A percentile compares a stretch with the other conserved stretches of the same genome.
These are phyloP conservation scores for Fragum sueziense DNA, from an alignment of 2,888 invertebrate species.

Conservation along the genomic window DNA sequence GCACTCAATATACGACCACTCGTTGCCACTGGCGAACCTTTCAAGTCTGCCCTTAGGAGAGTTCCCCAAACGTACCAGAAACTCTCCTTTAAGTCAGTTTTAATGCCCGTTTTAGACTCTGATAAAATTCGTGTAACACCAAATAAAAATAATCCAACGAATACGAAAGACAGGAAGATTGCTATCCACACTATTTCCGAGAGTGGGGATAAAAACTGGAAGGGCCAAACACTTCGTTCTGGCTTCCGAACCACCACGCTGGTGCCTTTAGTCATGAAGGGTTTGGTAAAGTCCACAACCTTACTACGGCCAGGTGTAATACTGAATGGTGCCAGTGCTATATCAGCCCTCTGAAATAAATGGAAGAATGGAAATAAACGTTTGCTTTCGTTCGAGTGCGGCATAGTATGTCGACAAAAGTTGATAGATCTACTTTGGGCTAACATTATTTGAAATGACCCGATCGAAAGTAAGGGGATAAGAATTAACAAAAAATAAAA, in stretches of 20 bases:
- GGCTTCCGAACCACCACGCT: conserved; percentile 97
- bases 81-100: conserved; percentile 73
- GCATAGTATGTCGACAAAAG: too few relatives aligned
- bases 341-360: conserved; percentile 92
- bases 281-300: conserved; percentile 98
- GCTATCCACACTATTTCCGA: conserved; percentile 90
- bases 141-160: conserved; percentile 73
- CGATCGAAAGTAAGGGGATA: too few relatives aligned
- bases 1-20: conserved; percentile 75
- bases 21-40: conserved; percentile 71
- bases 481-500: too few relatives aligned
- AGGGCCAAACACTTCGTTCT: conserved; percentile 92
- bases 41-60: conserved; percentile 73
- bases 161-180: conserved; percentile 74
- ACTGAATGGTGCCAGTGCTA: conserved; percentile 96
- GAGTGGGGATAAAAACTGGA: conserved; percentile 97
- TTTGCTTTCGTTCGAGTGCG: too few relatives aligned
- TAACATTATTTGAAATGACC: too few relatives aligned
- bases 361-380: too few relatives aligned
- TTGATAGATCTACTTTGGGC: too few relatives aligned
- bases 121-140: conserved; percentile 75
- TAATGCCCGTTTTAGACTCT: conserved; percentile 60
- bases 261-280: conserved; percentile 97
- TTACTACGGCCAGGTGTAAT: conserved; percentile 95
- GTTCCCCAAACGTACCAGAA: conserved; percentile 80